Conservation (phyloP, 35 echinoderm and acorn worm species). For the Nesometra sesokonis region DNA sequence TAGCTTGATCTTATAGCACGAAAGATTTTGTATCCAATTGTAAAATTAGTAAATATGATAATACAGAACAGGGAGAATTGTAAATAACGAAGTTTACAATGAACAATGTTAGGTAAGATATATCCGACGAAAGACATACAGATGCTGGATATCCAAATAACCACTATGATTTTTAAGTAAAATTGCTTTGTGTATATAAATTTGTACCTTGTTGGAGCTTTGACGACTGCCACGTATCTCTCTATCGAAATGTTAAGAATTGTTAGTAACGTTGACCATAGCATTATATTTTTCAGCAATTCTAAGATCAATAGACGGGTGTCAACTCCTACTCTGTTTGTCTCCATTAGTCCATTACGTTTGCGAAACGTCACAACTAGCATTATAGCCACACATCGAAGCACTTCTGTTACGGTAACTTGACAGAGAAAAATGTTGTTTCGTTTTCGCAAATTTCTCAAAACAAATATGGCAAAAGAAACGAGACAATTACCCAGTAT, state of each 20-base stretch:
- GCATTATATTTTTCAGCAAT: background rate
- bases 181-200: background rate
- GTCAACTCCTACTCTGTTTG: no score
- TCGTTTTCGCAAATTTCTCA: background rate
- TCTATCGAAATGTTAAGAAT: background rate
- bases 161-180: background rate
- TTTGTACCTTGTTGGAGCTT: background rate
- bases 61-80: background rate
- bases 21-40: background rate
- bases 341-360: no score
- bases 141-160: background rate
- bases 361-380: background rate
- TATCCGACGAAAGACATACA: background rate
- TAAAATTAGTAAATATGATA: background rate
- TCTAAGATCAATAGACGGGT: no score
- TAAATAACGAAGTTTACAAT: background rate
- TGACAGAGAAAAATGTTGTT: background rate
- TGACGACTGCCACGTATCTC: background rate
- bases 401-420: background rate
- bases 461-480: background rate
- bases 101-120: background rate
- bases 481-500: background rate
- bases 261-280: background rate
- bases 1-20: background rate
- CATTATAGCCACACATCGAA: background rate